Evolutionary conservation across 1,140 invertebrate genomes (phyloP).

Genomic region (Latrodectus geometricus): DNA sequence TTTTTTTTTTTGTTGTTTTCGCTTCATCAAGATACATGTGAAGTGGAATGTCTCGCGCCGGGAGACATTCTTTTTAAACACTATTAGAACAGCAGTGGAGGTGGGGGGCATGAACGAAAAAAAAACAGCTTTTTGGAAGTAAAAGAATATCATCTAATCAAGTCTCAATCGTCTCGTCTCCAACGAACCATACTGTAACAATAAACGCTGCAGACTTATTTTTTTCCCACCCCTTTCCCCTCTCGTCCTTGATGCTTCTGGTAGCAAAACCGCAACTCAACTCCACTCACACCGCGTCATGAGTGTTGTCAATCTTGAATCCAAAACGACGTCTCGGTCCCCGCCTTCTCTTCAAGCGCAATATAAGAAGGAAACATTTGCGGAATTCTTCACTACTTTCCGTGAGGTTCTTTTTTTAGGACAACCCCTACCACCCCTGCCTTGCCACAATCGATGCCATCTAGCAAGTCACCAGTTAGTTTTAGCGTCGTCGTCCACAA

Average conservation of each 20-base stretch:
- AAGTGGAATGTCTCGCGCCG: not conserved
- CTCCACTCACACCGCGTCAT: constrained; percentile 42
- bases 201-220: constrained; percentile 38
- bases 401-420: not conserved
- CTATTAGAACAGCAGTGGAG: not conserved
- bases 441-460: not conserved
- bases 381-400: not conserved
- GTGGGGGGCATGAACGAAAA: not conserved
- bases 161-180: constrained; percentile 32
- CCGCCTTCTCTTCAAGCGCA: constrained; percentile 12
- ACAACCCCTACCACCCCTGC: too few species aligned
- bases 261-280: constrained; percentile 41
- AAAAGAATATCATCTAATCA: constrained; percentile 32
- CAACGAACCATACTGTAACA: constrained; percentile 27
- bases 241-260: not conserved
- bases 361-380: not conserved
- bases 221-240: constrained; percentile 5
- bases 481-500: not conserved
- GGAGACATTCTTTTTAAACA: not conserved
- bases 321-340: not conserved
- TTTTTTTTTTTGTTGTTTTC: constrained; percentile 1
- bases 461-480: constrained; percentile 16
- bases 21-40: not conserved
- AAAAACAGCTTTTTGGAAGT: not conserved
- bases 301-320: constrained; percentile 33